A percentile compares a stretch with the other conserved stretches of the same genome.
Evolutionary conservation across 2,888 invertebrate species (phyloP).

Genomic region (Coleophora deauratella): DNA sequence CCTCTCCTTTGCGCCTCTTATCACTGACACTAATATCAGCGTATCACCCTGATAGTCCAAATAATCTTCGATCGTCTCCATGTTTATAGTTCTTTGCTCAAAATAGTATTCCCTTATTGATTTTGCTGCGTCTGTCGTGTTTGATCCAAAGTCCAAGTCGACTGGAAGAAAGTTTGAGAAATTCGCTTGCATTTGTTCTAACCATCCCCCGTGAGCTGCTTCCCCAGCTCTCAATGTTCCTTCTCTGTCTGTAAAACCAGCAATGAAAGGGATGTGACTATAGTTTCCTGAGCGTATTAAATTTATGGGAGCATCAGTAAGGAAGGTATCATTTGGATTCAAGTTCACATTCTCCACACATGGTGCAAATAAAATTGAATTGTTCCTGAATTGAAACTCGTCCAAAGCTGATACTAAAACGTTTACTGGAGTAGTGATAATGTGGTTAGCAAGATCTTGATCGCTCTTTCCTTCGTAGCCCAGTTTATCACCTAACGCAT

Average conservation of each 20-base stretch:
- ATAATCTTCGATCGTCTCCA: constrained; percentile 46
- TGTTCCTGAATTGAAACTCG: constrained; percentile 41
- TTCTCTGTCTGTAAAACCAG: constrained; percentile 48
- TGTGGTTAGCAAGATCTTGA: constrained; percentile 33
- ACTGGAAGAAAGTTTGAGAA: constrained; percentile 49
- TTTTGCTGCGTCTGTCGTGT: constrained; percentile 25
- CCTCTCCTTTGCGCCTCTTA: constrained; percentile 45
- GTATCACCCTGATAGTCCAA: constrained; percentile 55
- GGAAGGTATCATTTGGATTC: constrained; percentile 32
- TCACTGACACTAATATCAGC: constrained; percentile 38
- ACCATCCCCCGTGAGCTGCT: constrained; percentile 36
- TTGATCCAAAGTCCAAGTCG: constrained; percentile 36
- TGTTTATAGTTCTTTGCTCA: constrained; percentile 26
- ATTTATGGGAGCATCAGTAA: constrained; percentile 45
- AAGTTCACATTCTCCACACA: constrained; percentile 44
- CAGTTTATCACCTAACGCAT: constrained; percentile 34
- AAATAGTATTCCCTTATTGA: constrained; percentile 46
- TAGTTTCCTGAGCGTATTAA: constrained; percentile 42
- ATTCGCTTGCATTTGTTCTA: constrained; percentile 42
- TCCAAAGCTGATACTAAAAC: constrained; percentile 30
- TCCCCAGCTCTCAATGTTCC: constrained; percentile 48
- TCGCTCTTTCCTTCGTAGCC: constrained; percentile 33
- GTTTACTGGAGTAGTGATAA: constrained; percentile 30
- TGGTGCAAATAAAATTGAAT: constrained; percentile 54
- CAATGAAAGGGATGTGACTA: constrained; percentile 45